These are phyloP conservation scores for Cheilosia pagana DNA, from an alignment of 2,888 invertebrate genomes.

Conservation along the genomic window DNA sequence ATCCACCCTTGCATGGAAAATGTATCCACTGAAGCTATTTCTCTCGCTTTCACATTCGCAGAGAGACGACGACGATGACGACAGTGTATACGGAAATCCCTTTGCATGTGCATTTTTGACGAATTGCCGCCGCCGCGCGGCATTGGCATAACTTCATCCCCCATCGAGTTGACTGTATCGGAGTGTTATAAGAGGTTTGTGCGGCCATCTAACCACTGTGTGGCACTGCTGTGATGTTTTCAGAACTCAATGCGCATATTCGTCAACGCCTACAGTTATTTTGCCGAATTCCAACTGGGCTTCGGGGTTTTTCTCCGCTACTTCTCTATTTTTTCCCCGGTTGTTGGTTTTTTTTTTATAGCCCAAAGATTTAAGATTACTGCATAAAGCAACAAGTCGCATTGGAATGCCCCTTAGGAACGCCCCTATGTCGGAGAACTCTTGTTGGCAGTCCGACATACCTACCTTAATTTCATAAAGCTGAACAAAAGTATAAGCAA, in stretches of 20 bases:
- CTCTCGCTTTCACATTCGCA: conserved; percentile 52
- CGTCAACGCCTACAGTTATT: conserved; percentile 81
- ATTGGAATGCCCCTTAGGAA: conserved; percentile 71
- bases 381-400: conserved; percentile 65
- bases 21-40: conserved; percentile 42
- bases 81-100: conserved; percentile 61
- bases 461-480: conserved; percentile 69
- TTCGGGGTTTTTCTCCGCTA: conserved; percentile 76
- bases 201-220: conserved; percentile 61
- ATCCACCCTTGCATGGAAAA: conserved; percentile 50
- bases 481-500: conserved; percentile 55
- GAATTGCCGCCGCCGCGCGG: conserved; percentile 62
- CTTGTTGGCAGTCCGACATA: conserved; percentile 10
- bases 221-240: conserved; percentile 54
- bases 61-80: conserved; percentile 48
- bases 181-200: conserved; percentile 56
- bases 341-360: conserved; percentile 1
- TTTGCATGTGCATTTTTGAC: conserved; percentile 74
- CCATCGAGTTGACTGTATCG: conserved; percentile 59
- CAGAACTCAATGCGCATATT: conserved; percentile 79
- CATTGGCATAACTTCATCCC: conserved; percentile 78
- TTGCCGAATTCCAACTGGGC: conserved; percentile 76
- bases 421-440: conserved; percentile 67
- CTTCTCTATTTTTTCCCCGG: conserved; percentile 69
- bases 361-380: conserved; percentile 51